phyloP scores from a whole-genome alignment of 1,140 invertebrate species.

The Drosophila lacteicornis region DNA sequence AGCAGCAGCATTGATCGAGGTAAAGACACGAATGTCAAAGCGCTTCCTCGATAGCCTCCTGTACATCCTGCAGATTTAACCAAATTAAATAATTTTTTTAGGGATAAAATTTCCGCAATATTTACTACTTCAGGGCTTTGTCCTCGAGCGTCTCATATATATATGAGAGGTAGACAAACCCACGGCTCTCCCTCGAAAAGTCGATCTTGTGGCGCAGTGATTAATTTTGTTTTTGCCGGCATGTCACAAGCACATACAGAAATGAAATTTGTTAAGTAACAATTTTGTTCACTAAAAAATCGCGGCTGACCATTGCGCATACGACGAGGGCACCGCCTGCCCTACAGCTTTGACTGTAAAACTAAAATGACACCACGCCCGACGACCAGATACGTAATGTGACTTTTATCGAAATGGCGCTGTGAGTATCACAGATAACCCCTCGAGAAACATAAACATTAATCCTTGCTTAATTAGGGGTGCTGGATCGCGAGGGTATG shows the following conservation, averaged over 20 bases:
- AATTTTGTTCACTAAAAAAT: constrained; percentile 12
- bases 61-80: too few species aligned
- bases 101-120: background rate
- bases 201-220: constrained; percentile 58
- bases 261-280: too few species aligned
- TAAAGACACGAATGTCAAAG: too few species aligned
- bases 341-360: constrained; percentile 26
- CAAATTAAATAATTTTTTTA: background rate
- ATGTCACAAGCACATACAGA: too few species aligned
- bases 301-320: constrained; percentile 71
- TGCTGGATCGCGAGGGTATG: constrained; percentile 93
- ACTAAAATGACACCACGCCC: constrained; percentile 30
- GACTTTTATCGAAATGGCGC: constrained; percentile 40
- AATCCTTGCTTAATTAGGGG: constrained; percentile 25
- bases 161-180: constrained; percentile 68
- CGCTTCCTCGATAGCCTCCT: too few species aligned
- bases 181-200: constrained; percentile 34
- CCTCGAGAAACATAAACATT: background rate
- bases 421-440: constrained; percentile 20
- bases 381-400: constrained; percentile 34
- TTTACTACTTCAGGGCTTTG: constrained; percentile 23
- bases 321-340: constrained; percentile 20
- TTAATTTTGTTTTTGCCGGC: too few species aligned
- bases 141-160: constrained; percentile 16
- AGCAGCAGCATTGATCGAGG: too few species aligned